A percentile compares a stretch with the other conserved stretches of the same genome.
Conservation (phyloP, 2,888 invertebrate species). For the Horisme vitalbata region DNA sequence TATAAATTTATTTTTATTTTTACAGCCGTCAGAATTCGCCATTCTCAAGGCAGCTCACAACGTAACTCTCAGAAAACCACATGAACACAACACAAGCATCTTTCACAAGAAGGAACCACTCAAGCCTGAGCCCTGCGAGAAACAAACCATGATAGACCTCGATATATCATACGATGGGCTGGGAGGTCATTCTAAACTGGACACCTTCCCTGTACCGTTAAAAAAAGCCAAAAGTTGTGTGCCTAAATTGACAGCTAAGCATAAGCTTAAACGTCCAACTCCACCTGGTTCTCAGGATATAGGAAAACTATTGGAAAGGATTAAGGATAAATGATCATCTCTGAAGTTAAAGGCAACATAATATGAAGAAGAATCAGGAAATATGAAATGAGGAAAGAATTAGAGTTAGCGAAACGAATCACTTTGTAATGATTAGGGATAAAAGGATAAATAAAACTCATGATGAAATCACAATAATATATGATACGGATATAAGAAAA, state of each 20-base stretch:
- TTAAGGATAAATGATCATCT: slow-evolving; percentile 4
- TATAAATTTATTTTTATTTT: slow-evolving; percentile 13
- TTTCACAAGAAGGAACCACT: slow-evolving; percentile 54
- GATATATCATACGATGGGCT: slow-evolving; percentile 76
- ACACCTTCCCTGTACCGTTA: slow-evolving; percentile 67
- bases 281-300: slow-evolving; percentile 13
- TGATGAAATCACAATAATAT: too few relatives aligned
- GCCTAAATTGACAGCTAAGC: slow-evolving; percentile 49
- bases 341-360: too few relatives aligned
- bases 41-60: slow-evolving; percentile 50
- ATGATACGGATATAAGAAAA: too few relatives aligned
- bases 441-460: too few relatives aligned
- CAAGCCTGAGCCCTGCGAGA: slow-evolving; percentile 41
- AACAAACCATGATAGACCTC: slow-evolving; percentile 27
- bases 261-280: slow-evolving; percentile 17
- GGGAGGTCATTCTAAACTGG: slow-evolving; percentile 81
- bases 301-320: slow-evolving; percentile 7
- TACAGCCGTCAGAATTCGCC: slow-evolving; percentile 60
- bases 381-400: too few relatives aligned
- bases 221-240: slow-evolving; percentile 41
- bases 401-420: too few relatives aligned
- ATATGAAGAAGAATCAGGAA: too few relatives aligned
- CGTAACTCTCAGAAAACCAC: slow-evolving; percentile 32
- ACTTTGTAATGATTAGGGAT: too few relatives aligned
- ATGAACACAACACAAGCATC: slow-evolving; percentile 51